These are phyloP conservation scores for Megaceryle maxima DNA, from an alignment of 2,113 vertebrate genomes.

Conservation along the genomic window DNA sequence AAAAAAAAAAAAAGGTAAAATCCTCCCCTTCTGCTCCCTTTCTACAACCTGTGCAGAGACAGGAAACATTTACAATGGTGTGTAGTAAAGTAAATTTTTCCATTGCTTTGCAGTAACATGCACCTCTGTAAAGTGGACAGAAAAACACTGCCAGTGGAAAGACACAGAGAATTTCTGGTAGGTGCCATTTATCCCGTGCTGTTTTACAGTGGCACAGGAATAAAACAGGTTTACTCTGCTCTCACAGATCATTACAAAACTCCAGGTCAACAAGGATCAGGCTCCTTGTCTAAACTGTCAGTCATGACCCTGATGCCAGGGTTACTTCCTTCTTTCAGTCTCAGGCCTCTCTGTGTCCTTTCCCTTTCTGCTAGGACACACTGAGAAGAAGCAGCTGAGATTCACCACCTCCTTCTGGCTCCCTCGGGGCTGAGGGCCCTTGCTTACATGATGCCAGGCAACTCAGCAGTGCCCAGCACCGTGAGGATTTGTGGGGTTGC, in stretches of 20 bases:
- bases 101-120: background rate
- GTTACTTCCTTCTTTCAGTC: background rate
- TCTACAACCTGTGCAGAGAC: background rate
- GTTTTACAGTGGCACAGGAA: background rate
- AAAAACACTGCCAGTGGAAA: background rate
- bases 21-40: background rate
- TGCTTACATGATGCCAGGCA: accelerated
- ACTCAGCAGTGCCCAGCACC: background rate
- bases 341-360: background rate
- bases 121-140: background rate
- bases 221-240: background rate
- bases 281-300: background rate
- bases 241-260: background rate
- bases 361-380: background rate
- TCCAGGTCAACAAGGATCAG: background rate
- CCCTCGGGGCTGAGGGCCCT: accelerated
- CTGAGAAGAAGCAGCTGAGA: background rate
- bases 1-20: background rate
- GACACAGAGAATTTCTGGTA: background rate
- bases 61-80: background rate
- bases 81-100: background rate
- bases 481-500: background rate
- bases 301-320: background rate
- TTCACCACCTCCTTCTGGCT: background rate
- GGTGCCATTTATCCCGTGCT: background rate